Conservation (phyloP, 2,888 invertebrate genomes). For the Agriotes lineatus region DNA sequence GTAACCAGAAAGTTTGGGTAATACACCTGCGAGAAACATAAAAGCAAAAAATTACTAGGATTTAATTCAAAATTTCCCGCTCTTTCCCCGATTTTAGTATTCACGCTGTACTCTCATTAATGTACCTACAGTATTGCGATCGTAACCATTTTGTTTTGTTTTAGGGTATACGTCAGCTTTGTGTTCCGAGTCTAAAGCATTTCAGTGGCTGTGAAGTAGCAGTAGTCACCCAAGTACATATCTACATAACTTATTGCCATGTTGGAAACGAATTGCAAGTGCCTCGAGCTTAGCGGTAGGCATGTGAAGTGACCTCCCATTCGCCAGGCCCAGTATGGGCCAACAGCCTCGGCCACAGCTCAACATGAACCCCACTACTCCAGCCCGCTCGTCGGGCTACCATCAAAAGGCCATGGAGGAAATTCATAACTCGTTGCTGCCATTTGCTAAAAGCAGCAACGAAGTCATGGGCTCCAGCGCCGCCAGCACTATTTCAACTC, state of each 20-base stretch:
- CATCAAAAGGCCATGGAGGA: conserved; percentile 90
- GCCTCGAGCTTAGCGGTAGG: conserved; percentile 34
- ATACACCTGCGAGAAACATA: too few relatives aligned
- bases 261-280: conserved; percentile 31
- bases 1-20: too few relatives aligned
- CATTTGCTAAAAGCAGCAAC: conserved; percentile 79
- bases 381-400: conserved; percentile 75
- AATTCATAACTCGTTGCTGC: conserved; percentile 85
- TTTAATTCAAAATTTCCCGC: too few relatives aligned
- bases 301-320: conserved; percentile 36
- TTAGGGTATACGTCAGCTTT: not conserved
- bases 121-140: too few relatives aligned
- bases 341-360: conserved; percentile 66
- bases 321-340: conserved; percentile 67
- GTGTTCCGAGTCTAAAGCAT: conserved; percentile 1
- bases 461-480: conserved; percentile 79
- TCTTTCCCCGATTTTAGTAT: not conserved
- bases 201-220: conserved; percentile 24
- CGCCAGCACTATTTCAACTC: conserved; percentile 79
- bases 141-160: conserved; percentile 1
- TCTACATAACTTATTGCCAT: not conserved
- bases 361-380: conserved; percentile 76
- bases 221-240: not conserved
- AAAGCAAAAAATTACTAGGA: too few relatives aligned
- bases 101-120: too few relatives aligned